These are phyloP conservation scores for Lamellibrachia luymesi DNA, from an alignment of 1,140 invertebrate species.

Conservation along the genomic window DNA sequence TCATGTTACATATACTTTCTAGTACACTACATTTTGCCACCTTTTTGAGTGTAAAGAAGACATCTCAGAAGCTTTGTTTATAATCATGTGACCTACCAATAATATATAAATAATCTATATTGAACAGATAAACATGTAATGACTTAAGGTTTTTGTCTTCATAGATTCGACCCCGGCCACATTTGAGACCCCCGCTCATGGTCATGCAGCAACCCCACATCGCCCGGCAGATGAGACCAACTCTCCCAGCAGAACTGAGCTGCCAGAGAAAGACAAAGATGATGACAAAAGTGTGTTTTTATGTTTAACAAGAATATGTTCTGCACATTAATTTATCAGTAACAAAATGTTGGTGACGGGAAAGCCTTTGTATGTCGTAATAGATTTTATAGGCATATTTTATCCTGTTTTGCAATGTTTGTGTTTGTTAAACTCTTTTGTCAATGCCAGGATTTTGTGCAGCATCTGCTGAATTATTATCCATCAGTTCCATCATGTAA, in stretches of 20 bases:
- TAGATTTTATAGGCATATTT: too few relatives aligned
- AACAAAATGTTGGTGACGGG: not conserved
- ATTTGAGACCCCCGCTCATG: conserved; percentile 51
- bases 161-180: conserved; percentile 46
- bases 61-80: too few relatives aligned
- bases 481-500: not conserved
- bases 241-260: not conserved
- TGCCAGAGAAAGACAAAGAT: not conserved
- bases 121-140: not conserved
- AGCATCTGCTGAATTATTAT: not conserved
- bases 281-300: not conserved
- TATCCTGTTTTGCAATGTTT: too few relatives aligned
- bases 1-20: not conserved
- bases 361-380: conserved; percentile 6
- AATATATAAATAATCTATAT: not conserved
- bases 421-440: too few relatives aligned
- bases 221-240: not conserved
- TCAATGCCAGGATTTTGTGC: not conserved
- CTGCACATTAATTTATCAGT: not conserved
- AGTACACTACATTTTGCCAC: not conserved
- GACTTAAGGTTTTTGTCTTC: conserved; percentile 16
- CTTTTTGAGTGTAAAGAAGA: not conserved
- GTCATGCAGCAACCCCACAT: not conserved
- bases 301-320: not conserved
- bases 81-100: not conserved